Conservation (phyloP, 2,113 vertebrate genomes). For the Misgurnus mizolepis region DNA sequence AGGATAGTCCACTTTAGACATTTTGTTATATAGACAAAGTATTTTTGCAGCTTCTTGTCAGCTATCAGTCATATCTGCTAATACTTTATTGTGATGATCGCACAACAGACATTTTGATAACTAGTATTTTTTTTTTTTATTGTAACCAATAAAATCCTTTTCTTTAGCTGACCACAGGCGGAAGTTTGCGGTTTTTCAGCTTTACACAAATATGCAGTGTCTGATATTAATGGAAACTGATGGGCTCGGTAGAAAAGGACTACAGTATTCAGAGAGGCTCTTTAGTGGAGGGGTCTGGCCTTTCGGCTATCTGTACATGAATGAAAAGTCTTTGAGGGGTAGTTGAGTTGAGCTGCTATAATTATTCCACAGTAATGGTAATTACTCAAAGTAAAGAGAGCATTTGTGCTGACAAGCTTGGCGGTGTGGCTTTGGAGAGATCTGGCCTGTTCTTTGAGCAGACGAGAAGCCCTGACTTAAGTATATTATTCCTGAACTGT, state of each 20-base stretch:
- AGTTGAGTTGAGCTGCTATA: constrained; percentile 45
- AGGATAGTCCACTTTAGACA: too few relatives aligned
- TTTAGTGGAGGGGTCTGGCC: constrained; percentile 37
- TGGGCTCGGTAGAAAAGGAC: constrained; percentile 23
- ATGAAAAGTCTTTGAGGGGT: constrained; percentile 36
- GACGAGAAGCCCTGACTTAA: constrained; percentile 25
- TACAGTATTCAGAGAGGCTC: constrained; percentile 9
- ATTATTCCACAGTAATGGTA: constrained; percentile 48
- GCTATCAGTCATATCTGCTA: too few relatives aligned
- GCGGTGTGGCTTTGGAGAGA: constrained; percentile 26
- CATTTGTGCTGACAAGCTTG: constrained; percentile 28
- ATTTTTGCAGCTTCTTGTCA: too few relatives aligned
- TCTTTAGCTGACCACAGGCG: neutral
- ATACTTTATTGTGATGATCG: too few relatives aligned
- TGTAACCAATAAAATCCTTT: neutral
- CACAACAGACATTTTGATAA: too few relatives aligned
- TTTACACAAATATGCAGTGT: constrained; percentile 18
- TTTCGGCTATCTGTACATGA: constrained; percentile 40
- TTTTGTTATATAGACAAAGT: too few relatives aligned
- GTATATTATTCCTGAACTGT: constrained; percentile 35
- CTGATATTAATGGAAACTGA: constrained; percentile 38
- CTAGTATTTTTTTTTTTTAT: too few relatives aligned
- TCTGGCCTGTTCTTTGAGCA: constrained; percentile 37
- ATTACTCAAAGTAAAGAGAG: constrained; percentile 52
- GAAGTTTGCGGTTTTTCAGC: constrained; percentile 16